Conservation (phyloP, 1,140 invertebrate genomes). For the Micrasema minimum region DNA sequence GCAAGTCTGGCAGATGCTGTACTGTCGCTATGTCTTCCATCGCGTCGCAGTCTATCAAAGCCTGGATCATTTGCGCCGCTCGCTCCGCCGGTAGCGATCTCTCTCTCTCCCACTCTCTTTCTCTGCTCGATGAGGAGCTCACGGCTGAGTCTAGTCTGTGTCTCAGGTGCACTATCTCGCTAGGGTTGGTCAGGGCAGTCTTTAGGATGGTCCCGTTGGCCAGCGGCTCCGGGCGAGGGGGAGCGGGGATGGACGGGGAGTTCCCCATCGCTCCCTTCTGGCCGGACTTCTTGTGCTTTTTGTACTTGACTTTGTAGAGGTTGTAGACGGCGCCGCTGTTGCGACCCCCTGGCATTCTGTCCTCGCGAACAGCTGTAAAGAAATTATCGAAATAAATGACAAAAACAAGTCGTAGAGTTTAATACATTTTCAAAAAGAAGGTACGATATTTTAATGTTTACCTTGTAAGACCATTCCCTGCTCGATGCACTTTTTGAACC, state of each 20-base stretch:
- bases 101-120: conserved; percentile 68
- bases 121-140: conserved; percentile 73
- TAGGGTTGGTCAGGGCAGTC: conserved; percentile 92
- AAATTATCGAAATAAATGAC: too few species aligned
- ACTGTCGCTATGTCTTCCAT: conserved; percentile 94
- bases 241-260: conserved; percentile 61
- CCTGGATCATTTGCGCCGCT: conserved; percentile 86
- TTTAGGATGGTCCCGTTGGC: conserved; percentile 93
- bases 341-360: conserved; percentile 97
- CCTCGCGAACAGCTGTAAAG: conserved; percentile 91
- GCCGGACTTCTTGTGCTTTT: conserved; percentile 92
- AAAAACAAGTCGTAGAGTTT: too few species aligned
- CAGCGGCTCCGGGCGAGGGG: conserved; percentile 75
- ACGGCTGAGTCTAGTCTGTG: conserved; percentile 87
- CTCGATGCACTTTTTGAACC: conserved; percentile 98
- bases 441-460: too few species aligned
- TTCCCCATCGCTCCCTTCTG: conserved; percentile 67
- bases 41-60: conserved; percentile 92
- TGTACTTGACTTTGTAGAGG: conserved; percentile 99
- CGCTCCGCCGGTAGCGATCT: conserved; percentile 83
- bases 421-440: too few species aligned
- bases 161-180: conserved; percentile 89
- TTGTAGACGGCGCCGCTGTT: conserved; percentile 99
- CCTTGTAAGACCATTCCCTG: conserved; percentile 99
- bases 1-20: conserved; percentile 88